A percentile compares a stretch with the other conserved stretches of the same genome.
Evolutionary conservation across 1,140 invertebrate genomes (phyloP).

Genomic region (Drosophila subobscura): DNA sequence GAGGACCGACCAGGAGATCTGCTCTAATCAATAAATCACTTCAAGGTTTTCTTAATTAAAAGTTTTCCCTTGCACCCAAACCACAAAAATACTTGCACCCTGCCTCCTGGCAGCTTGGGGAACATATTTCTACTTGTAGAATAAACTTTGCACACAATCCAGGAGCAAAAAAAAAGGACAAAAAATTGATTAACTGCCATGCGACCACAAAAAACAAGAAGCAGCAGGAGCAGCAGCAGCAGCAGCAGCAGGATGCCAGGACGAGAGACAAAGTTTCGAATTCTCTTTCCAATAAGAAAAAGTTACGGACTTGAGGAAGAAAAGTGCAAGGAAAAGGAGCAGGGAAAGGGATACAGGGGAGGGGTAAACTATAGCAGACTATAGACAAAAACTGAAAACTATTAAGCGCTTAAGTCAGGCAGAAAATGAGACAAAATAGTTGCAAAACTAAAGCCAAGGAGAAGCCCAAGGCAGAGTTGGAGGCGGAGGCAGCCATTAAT

Average conservation of each 20-base stretch:
- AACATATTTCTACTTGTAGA: conserved; percentile 37
- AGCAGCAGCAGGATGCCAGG: conserved; percentile 17
- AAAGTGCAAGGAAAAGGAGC: conserved; percentile 56
- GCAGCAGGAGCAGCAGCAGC: conserved; percentile 21
- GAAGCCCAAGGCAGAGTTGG: conserved; percentile 7
- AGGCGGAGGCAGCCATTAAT: conserved; percentile 47
- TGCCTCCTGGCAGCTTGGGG: background rate
- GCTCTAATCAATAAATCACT: conserved; percentile 83
- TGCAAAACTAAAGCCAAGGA: conserved; percentile 47
- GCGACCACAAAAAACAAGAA: conserved; percentile 64
- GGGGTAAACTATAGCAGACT: conserved; percentile 23
- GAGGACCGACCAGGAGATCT: too few relatives aligned
- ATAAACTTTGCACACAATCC: conserved; percentile 44
- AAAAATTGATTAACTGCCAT: conserved; percentile 79
- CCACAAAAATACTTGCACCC: conserved; percentile 60
- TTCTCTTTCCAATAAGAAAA: conserved; percentile 64
- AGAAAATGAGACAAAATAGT: conserved; percentile 83
- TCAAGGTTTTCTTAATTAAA: conserved; percentile 84
- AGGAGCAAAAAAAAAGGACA: conserved; percentile 45
- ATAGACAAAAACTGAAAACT: conserved; percentile 65
- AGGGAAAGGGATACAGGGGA: conserved; percentile 1
- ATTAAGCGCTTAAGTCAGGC: conserved; percentile 83
- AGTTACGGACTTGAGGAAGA: conserved; percentile 74
- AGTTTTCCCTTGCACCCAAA: conserved; percentile 68
- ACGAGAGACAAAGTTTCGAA: conserved; percentile 50